Evolutionary conservation across 2,797 vertebrate genomes (phyloP).

Genomic region (Hydrolagus colliei): DNA sequence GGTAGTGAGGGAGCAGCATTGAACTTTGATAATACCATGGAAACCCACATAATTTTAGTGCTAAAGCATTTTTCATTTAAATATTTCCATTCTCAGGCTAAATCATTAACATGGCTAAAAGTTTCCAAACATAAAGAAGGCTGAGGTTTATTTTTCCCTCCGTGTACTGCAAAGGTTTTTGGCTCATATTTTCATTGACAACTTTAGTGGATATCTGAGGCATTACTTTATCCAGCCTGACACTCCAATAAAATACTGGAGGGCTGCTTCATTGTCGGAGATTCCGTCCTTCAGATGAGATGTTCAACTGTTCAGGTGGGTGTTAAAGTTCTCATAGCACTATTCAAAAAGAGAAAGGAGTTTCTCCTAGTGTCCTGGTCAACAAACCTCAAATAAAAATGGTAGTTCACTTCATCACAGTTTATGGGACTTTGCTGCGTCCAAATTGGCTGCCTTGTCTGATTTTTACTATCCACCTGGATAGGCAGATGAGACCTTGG

Average conservation of each 20-base stretch:
- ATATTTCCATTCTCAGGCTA: neutral
- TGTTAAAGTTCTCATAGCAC: no score
- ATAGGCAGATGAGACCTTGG: neutral
- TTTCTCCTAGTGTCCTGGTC: no score
- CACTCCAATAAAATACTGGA: neutral
- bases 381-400: no score
- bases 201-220: neutral
- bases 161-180: no score
- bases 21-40: neutral
- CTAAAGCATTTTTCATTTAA: neutral
- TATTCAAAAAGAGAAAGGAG: no score
- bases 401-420: no score
- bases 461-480: neutral
- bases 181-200: neutral
- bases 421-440: no score
- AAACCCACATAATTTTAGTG: neutral
- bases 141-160: no score
- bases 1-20: neutral
- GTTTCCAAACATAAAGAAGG: neutral
- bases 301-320: neutral
- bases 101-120: neutral
- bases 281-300: neutral
- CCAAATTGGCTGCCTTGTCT: no score
- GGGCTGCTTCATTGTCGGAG: neutral
- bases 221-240: neutral